These are phyloP conservation scores for Dione vanillae DNA, from an alignment of 2,888 invertebrate genomes.

Conservation along the genomic window DNA sequence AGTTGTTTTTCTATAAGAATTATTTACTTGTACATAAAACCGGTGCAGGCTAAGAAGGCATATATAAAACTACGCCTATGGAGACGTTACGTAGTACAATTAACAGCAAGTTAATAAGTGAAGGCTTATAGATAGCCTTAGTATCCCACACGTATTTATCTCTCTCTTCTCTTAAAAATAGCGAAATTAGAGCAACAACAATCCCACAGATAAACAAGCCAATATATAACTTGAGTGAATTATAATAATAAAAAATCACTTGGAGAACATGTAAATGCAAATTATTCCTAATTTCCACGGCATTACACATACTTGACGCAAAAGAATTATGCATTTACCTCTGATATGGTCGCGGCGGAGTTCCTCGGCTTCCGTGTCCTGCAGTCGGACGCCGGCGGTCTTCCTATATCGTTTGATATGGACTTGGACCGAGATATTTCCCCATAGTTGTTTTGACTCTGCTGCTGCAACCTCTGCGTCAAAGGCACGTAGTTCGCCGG, in stretches of 20 bases:
- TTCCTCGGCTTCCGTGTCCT: conserved; percentile 67
- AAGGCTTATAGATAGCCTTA: background rate
- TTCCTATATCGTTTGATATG: conserved; percentile 84
- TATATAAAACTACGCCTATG: background rate
- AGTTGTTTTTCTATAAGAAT: too few relatives aligned
- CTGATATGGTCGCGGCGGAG: conserved; percentile 70
- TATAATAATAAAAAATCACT: conserved; percentile 18
- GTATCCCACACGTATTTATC: background rate
- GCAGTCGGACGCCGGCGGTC: conserved; percentile 73
- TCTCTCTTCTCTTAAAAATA: too few relatives aligned
- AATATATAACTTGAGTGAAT: conserved; percentile 35
- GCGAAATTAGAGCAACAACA: background rate
- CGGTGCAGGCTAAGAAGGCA: background rate
- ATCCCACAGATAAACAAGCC: conserved; percentile 42
- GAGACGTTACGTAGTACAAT: background rate
- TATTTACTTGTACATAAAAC: too few relatives aligned
- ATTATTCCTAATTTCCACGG: background rate
- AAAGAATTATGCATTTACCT: conserved; percentile 59
- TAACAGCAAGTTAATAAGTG: background rate
- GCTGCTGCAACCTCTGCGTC: conserved; percentile 73
- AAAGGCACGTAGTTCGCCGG: conserved; percentile 89
- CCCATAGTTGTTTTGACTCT: conserved; percentile 62
- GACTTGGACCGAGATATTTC: conserved; percentile 83
- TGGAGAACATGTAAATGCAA: background rate
- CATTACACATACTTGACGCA: conserved; percentile 1